These are phyloP conservation scores for Moxostoma hubbsi DNA, from an alignment of 2,797 vertebrate genomes.

Conservation along the genomic window DNA sequence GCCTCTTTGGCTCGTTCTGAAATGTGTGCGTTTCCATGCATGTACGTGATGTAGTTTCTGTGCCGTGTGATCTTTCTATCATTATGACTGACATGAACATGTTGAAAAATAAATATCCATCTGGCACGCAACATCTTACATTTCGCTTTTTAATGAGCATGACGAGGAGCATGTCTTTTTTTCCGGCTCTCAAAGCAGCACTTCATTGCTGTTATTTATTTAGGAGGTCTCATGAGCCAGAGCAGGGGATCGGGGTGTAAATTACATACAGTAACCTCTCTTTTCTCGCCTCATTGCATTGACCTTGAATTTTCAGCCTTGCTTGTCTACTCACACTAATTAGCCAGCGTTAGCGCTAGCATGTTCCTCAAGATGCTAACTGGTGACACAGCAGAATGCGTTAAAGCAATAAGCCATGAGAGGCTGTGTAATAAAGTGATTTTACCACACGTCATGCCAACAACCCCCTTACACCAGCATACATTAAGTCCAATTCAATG, in stretches of 20 bases:
- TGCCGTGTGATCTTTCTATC: conserved; percentile 19
- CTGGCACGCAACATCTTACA: conserved; percentile 20
- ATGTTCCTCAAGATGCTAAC: not conserved
- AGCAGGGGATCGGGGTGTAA: not conserved
- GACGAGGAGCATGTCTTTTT: not conserved
- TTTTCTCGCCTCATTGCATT: not conserved
- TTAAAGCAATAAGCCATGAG: not conserved
- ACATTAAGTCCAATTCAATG: no score
- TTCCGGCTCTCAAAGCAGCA: not conserved
- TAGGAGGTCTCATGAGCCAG: not conserved
- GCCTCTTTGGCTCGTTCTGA: conserved; percentile 16
- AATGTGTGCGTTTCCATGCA: not conserved
- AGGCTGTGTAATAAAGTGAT: no score
- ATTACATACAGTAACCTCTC: not conserved
- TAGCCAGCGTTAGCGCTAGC: conserved; percentile 47
- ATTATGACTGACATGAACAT: conserved; percentile 11
- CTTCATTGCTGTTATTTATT: conserved; percentile 32
- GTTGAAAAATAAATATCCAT: conserved; percentile 29
- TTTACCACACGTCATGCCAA: no score
- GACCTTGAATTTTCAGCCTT: conserved; percentile 42
- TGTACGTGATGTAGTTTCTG: not conserved
- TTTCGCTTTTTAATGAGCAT: conserved; percentile 24
- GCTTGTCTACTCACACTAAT: conserved; percentile 49
- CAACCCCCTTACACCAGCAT: no score
- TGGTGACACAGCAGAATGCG: not conserved